Evolutionary conservation across 2,888 invertebrate species (phyloP), one percentile per base, ranked within the genome.

Genomic region (Cordilura impudica): DNA sequence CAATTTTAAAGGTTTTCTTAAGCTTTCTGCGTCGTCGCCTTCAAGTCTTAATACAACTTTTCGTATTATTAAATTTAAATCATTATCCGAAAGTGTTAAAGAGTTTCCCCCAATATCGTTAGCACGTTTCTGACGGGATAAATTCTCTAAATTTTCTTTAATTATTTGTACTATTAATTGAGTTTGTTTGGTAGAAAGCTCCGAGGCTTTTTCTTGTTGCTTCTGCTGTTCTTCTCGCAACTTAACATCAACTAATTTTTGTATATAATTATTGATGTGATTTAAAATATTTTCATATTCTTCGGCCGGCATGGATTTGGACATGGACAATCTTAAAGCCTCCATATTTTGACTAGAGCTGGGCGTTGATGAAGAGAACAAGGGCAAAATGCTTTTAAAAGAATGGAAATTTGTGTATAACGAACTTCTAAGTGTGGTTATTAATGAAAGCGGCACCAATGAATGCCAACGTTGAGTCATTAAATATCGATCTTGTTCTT

Each of bases 401-500:
- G 83, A 69, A 56, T 81, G 81, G 14, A 84, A 82, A 12, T 83
- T 83, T 16, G 78, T 79, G 14, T 67, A 70, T 3, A 85, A 63
- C 18, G 31, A 83, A 77, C 82, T 82, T 39, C 83, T 84, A 21
- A 87, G 43, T 3, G 85, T 82, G 54, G 86, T 86, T 29, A 85
- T 71, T n/a, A 88, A 31, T 0, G 89, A 87, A 63, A 87, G 76
- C 8, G 88, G 88, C 75, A 89, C 65, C 70, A 88, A 58, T 14
- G 85, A 82, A 66, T 87, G 83, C 0, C 82, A 67, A 45, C 83
- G 83, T 61, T 85, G 85, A 19, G 86, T 49, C 43, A 84, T 82
- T n/a, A 61, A 70, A 16, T 83, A 45, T 86, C 92, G 91, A 89
- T 91, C 90, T 83, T 88, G 85, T 47, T 84, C 85, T 26, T 85